Percentiles rank a stretch among this genome's conserved stretches.
These are phyloP conservation scores for Alethe castanea DNA, from an alignment of 2,113 vertebrate genomes.

Conservation along the genomic window DNA sequence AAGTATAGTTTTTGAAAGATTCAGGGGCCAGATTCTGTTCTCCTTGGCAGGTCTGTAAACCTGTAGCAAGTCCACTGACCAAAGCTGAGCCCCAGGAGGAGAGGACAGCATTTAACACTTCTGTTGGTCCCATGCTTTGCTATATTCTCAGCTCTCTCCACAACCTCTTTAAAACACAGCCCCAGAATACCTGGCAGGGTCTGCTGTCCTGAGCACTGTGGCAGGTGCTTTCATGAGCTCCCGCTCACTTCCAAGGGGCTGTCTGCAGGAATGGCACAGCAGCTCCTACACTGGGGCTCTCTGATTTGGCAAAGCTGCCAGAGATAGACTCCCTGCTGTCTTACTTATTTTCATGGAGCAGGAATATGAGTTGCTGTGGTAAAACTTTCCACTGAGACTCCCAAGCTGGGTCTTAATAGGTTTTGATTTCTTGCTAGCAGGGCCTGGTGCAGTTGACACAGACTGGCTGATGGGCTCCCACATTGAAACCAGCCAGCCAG, in stretches of 20 bases:
- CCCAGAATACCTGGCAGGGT: not conserved
- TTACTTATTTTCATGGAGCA: not conserved
- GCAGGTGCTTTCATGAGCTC: not conserved
- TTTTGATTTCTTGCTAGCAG: not conserved
- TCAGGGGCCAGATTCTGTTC: not conserved
- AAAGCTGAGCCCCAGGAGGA: not conserved
- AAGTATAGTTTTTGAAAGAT: not conserved
- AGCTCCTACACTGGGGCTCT: not conserved
- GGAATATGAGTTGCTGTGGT: not conserved
- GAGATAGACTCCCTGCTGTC: not conserved
- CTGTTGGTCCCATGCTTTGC: not conserved
- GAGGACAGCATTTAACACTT: not conserved
- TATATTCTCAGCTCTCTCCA: not conserved
- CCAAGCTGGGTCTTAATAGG: not conserved
- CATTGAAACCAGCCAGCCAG: constrained; percentile 8
- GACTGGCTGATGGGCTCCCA: not conserved
- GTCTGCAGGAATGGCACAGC: not conserved
- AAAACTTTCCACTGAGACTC: not conserved
- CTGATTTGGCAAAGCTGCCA: not conserved
- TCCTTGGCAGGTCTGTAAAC: not conserved
- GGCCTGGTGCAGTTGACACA: not conserved
- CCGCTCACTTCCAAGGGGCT: not conserved
- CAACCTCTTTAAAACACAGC: not conserved
- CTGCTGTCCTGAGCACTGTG: not conserved
- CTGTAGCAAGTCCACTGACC: not conserved